Conservation (phyloP, 2,888 invertebrate genomes). For the Linnaemya tessellans region DNA sequence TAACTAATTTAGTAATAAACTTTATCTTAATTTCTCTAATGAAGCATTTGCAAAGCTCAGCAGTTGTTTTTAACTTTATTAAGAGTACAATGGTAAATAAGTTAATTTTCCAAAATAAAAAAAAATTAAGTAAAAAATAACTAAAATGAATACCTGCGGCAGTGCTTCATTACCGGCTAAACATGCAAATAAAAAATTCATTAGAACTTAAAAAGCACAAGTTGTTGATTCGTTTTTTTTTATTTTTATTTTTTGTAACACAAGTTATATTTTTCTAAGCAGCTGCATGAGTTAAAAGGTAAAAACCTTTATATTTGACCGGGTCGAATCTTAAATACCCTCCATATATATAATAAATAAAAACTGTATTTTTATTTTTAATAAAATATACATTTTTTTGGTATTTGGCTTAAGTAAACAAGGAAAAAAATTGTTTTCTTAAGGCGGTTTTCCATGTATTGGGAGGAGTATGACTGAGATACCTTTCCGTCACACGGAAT, state of each 20-base stretch:
- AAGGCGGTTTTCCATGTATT: no score
- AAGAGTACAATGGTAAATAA: slow-evolving; percentile 62
- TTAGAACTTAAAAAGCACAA: slow-evolving; percentile 42
- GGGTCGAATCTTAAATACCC: no score
- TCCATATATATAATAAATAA: no score
- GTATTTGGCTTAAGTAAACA: no score
- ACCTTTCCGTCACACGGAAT: no score
- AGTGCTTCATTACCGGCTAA: slow-evolving; percentile 60
- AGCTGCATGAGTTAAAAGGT: not conserved
- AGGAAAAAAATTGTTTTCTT: no score
- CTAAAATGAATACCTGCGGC: slow-evolving; percentile 24
- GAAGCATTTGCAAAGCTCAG: slow-evolving; percentile 24
- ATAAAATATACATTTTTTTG: no score
- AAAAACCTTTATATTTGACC: no score
- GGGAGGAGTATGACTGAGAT: no score
- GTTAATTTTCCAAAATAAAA: slow-evolving; percentile 56
- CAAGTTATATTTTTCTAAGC: not conserved
- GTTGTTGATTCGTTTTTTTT: not conserved
- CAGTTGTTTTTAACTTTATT: slow-evolving; percentile 44
- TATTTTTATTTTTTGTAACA: no score
- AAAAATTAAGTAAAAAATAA: not conserved
- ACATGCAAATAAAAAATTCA: slow-evolving; percentile 57
- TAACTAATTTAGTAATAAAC: slow-evolving; percentile 26
- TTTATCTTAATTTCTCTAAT: slow-evolving; percentile 5
- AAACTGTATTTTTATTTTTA: no score